A percentile compares a stretch with the other conserved stretches of the same genome.
These are phyloP conservation scores for Melangyna quadrimaculata DNA, from an alignment of 2,888 invertebrate genomes.

Conservation along the genomic window DNA sequence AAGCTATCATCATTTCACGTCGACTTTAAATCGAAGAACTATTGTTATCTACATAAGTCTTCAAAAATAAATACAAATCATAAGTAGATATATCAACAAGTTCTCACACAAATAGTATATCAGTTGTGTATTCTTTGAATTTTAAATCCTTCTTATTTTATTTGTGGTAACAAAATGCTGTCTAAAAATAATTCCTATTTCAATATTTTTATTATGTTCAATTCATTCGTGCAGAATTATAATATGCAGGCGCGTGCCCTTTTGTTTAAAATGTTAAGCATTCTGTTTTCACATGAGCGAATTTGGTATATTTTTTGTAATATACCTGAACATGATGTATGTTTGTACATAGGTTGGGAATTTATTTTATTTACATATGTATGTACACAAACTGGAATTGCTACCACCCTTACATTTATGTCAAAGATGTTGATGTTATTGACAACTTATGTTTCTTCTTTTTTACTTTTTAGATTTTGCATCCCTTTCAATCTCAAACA, in stretches of 20 bases:
- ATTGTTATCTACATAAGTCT: neutral
- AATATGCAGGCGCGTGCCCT: slow-evolving; percentile 62
- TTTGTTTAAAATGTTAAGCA: slow-evolving; percentile 55
- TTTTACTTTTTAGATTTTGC: slow-evolving; percentile 26
- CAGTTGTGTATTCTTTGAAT: neutral
- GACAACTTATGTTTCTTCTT: slow-evolving; percentile 57
- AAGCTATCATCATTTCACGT: neutral
- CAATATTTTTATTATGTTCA: slow-evolving; percentile 1
- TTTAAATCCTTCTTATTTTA: neutral
- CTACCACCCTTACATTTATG: neutral
- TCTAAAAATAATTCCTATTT: neutral
- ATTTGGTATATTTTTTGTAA: too few species aligned
- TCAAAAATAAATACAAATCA: neutral
- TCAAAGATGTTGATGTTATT: slow-evolving; percentile 42
- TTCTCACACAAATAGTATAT: too few species aligned
- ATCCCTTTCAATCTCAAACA: slow-evolving; percentile 48
- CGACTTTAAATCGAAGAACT: neutral
- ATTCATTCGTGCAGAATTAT: slow-evolving; percentile 58
- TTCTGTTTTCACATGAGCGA: slow-evolving; percentile 56
- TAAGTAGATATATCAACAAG: neutral
- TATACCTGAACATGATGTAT: too few species aligned
- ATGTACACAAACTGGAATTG: slow-evolving; percentile 10
- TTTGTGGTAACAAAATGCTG: too few species aligned
- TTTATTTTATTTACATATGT: neutral
- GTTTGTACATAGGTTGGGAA: too few species aligned